These are phyloP conservation scores for Heliconius nattereri DNA, from an alignment of 1,140 invertebrate genomes.

Conservation along the genomic window DNA sequence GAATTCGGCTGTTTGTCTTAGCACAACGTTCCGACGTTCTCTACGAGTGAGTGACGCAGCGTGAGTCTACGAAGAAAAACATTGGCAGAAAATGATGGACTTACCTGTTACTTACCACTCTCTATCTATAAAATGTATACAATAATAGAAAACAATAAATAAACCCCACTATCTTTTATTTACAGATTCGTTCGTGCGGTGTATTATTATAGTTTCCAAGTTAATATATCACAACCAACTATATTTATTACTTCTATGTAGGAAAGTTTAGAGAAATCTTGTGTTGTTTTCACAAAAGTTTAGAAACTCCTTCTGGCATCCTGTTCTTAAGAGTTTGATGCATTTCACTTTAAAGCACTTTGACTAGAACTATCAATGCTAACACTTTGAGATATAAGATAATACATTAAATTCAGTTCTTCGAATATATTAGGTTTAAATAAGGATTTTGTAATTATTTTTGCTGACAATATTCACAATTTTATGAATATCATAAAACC, in stretches of 20 bases:
- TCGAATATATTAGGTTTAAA: background rate
- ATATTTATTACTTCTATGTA: slow-evolving; percentile 1
- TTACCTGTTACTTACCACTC: too few species aligned
- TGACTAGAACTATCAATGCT: slow-evolving; percentile 13
- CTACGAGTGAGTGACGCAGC: background rate
- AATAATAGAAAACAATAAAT: background rate
- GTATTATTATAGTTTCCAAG: background rate
- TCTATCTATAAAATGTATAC: too few species aligned
- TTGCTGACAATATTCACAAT: too few species aligned
- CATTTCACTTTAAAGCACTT: slow-evolving; percentile 7
- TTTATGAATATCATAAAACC: too few species aligned
- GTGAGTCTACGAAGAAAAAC: too few species aligned
- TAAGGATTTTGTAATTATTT: background rate
- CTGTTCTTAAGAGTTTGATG: slow-evolving; percentile 11
- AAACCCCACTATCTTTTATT: background rate
- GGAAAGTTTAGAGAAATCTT: slow-evolving; percentile 10
- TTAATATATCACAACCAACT: slow-evolving; percentile 9
- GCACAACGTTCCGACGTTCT: background rate
- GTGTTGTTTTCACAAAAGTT: slow-evolving; percentile 14
- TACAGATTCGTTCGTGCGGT: background rate
- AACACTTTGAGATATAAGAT: slow-evolving; percentile 4
- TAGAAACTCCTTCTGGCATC: slow-evolving; percentile 7
- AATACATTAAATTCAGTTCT: background rate
- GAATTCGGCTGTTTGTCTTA: background rate
- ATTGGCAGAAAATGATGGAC: too few species aligned